Conservation (phyloP, 1,140 invertebrate species). For the Aporrectodea caliginosa region DNA sequence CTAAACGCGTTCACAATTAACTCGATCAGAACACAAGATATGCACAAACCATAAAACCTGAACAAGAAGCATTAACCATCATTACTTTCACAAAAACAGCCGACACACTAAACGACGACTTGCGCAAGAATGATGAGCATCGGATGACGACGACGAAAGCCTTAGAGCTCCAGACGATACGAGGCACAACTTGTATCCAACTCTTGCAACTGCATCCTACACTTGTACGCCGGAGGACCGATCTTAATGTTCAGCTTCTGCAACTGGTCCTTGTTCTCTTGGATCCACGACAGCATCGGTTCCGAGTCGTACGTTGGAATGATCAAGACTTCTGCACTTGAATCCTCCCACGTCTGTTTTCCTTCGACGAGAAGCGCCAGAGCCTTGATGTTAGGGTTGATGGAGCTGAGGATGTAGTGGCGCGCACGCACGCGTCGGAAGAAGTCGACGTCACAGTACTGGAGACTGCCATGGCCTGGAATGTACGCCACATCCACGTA, state of each 20-base stretch:
- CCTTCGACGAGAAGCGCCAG: constrained; percentile 89
- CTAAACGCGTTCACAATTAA: too few species aligned
- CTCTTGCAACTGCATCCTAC: constrained; percentile 94
- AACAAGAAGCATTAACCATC: too few species aligned
- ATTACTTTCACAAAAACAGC: too few species aligned
- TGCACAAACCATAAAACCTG: too few species aligned
- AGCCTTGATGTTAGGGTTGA: constrained; percentile 86
- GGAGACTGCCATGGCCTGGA: constrained; percentile 89
- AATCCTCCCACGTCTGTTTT: constrained; percentile 88
- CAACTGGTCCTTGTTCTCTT: constrained; percentile 85
- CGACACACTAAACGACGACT: too few species aligned
- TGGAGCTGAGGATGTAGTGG: constrained; percentile 93
- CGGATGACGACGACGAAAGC: too few species aligned
- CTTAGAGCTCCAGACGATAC: constrained; percentile 91
- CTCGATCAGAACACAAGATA: too few species aligned
- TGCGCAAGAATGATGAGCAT: too few species aligned
- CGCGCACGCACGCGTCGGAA: constrained; percentile 85
- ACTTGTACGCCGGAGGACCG: constrained; percentile 89
- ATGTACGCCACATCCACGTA: constrained; percentile 94
- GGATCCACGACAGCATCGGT: constrained; percentile 89
- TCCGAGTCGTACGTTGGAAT: constrained; percentile 97
- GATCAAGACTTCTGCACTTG: constrained; percentile 89
- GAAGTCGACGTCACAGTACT: constrained; percentile 88
- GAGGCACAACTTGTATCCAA: constrained; percentile 94
- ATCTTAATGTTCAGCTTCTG: constrained; percentile 87